These are phyloP conservation scores for Zaprionus kolodkinae DNA, from an alignment of 1,140 invertebrate species.

Conservation along the genomic window DNA sequence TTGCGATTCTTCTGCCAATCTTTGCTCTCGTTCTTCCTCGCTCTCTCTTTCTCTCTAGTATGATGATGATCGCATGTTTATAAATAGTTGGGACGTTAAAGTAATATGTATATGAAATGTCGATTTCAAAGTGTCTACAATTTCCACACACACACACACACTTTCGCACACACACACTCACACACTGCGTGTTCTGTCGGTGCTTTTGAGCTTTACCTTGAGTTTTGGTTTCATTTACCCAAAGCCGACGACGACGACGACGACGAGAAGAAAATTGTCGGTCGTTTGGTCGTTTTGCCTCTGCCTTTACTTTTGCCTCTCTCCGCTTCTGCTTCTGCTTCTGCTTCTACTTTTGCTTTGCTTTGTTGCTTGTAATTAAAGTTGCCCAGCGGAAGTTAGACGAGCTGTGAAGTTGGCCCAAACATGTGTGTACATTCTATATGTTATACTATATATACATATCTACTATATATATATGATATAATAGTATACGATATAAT, in stretches of 20 bases:
- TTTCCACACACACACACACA: constrained; percentile 39
- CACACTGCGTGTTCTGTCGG: constrained; percentile 37
- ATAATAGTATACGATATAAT: constrained; percentile 5
- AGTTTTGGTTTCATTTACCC: constrained; percentile 70
- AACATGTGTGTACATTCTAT: constrained; percentile 13
- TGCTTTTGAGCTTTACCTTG: constrained; percentile 68
- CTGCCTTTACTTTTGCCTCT: constrained; percentile 17
- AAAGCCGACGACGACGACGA: constrained; percentile 18
- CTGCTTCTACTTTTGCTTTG: constrained; percentile 20
- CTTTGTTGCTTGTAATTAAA: constrained; percentile 71
- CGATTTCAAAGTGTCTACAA: constrained; percentile 68
- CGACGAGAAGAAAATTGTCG: constrained; percentile 62
- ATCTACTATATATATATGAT: not conserved
- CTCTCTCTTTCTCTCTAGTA: constrained; percentile 22
- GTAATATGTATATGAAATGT: constrained; percentile 67
- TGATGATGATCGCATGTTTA: constrained; percentile 75
- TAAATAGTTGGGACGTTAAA: constrained; percentile 69
- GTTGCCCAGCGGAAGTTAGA: constrained; percentile 74
- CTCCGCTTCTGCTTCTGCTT: constrained; percentile 17
- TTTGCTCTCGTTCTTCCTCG: constrained; percentile 27
- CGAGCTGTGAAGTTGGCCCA: constrained; percentile 70
- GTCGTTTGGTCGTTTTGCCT: constrained; percentile 35
- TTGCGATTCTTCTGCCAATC: constrained; percentile 34
- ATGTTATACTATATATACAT: not conserved
- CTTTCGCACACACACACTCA: not conserved